Evolutionary conservation across 1,140 invertebrate genomes (phyloP).

Genomic region (Lepidostoma basale): DNA sequence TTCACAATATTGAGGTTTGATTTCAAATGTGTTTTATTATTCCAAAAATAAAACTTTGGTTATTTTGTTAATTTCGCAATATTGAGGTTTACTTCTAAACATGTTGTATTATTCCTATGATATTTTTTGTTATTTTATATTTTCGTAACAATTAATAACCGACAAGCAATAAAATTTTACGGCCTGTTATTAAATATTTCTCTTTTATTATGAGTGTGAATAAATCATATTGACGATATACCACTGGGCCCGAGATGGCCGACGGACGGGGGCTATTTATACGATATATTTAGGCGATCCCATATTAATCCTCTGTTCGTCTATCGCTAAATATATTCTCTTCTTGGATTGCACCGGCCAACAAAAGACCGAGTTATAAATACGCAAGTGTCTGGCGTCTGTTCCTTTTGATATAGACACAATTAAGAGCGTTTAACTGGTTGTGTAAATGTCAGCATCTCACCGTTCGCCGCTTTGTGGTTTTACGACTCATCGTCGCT

Average conservation of each 20-base stretch:
- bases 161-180: too few relatives aligned
- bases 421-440: background rate
- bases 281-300: slow-evolving; percentile 14
- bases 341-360: slow-evolving; percentile 21
- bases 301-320: slow-evolving; percentile 20
- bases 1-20: too few relatives aligned
- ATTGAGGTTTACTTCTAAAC: too few relatives aligned
- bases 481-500: background rate
- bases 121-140: too few relatives aligned
- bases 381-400: background rate
- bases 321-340: slow-evolving; percentile 31
- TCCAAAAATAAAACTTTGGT: too few relatives aligned
- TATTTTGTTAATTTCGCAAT: too few relatives aligned
- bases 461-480: background rate
- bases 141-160: too few relatives aligned
- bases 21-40: too few relatives aligned
- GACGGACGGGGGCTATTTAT: background rate
- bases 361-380: slow-evolving; percentile 17
- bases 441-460: slow-evolving; percentile 11
- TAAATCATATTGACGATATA: background rate
- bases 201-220: too few relatives aligned
- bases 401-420: slow-evolving; percentile 4
- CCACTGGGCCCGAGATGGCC: background rate
- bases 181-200: too few relatives aligned
- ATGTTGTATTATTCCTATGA: too few relatives aligned